phyloP scores from a whole-genome alignment of 2,113 vertebrate species.

The Cacatua alba region DNA sequence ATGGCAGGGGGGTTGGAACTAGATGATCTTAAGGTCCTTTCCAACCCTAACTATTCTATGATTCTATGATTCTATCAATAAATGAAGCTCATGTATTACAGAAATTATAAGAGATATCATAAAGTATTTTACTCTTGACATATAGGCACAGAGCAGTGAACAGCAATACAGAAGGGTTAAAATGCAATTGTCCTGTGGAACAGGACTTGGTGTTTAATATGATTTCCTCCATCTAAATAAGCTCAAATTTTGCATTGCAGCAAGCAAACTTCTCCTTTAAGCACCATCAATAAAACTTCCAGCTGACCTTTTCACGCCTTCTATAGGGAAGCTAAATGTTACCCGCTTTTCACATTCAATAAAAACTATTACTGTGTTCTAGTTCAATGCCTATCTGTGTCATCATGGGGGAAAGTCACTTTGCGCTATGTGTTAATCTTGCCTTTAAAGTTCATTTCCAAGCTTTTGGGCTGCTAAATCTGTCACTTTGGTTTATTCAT shows the following conservation, averaged over 20 bases:
- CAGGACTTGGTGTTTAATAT: not conserved
- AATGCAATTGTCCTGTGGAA: not conserved
- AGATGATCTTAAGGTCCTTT: no score
- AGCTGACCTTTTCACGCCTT: conserved; percentile 40
- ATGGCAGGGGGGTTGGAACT: no score
- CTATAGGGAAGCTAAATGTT: conserved; percentile 24
- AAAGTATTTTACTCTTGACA: not conserved
- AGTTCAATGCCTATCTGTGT: conserved; percentile 43
- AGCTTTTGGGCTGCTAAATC: not conserved
- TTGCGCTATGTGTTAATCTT: not conserved
- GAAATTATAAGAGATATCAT: not conserved
- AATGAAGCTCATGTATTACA: not conserved
- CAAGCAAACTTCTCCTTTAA: not conserved
- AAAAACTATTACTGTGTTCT: conserved; percentile 58
- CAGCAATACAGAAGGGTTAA: not conserved
- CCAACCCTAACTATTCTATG: no score
- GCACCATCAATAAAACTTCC: conserved; percentile 12
- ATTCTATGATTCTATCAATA: not conserved
- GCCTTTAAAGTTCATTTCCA: conserved; percentile 9
- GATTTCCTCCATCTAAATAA: not conserved
- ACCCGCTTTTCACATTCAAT: conserved; percentile 58
- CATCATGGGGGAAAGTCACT: conserved; percentile 8
- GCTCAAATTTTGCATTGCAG: not conserved
- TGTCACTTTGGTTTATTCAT: not conserved
- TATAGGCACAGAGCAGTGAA: not conserved